Evolutionary conservation across 2,113 vertebrate species (phyloP), one percentile per base, ranked within the genome.

Genomic region (Hirundichthys speculiger): DNA sequence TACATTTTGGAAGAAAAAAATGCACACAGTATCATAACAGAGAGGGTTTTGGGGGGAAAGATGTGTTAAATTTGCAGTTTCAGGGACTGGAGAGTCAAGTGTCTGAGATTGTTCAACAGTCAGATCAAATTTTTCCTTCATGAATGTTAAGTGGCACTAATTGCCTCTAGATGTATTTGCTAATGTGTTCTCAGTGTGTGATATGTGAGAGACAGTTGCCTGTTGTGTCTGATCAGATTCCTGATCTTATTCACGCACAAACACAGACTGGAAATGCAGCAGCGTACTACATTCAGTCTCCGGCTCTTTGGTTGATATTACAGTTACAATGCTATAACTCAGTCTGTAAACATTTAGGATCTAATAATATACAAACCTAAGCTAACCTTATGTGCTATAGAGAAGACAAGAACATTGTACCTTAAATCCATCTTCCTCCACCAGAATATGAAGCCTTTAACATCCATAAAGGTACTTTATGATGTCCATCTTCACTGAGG

Each of bases 281-380:
- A 27, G 61, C 50, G 25, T 19, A 55, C 57, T 47, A 38, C 66
- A 68, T 64, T 55, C 71, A 81, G 65, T 83, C 62, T 76, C 42
- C 19, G 18, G 40, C 59, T 18, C 15, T 62, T 64, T 21, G 64
- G 53, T 59, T 64, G 47, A 41, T 25, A 86, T 82, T 73, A 79
- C 18, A 19, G 5, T n/a, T n/a, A n/a, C n/a, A n/a, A n/a, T n/a
- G n/a, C n/a, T n/a, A n/a, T n/a, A n/a, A n/a, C n/a, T n/a, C 11
- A 55, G 58, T n/a, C 22, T 51, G 58, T 42, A n/a, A 19, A 43
- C 41, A 24, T 53, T 11, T 18, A 46, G 46, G 21, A 15, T 39
- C 50, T 51, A 67, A 59, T 53, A 67, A 57, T 52, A 54, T 21
- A 38, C 38, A 25, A 65, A 59, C 61, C 52, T 78, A 45, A 73